A percentile compares a stretch with the other conserved stretches of the same genome.
Evolutionary conservation across 2,113 vertebrate genomes (phyloP).

Genomic region (Pseudorasbora parva): DNA sequence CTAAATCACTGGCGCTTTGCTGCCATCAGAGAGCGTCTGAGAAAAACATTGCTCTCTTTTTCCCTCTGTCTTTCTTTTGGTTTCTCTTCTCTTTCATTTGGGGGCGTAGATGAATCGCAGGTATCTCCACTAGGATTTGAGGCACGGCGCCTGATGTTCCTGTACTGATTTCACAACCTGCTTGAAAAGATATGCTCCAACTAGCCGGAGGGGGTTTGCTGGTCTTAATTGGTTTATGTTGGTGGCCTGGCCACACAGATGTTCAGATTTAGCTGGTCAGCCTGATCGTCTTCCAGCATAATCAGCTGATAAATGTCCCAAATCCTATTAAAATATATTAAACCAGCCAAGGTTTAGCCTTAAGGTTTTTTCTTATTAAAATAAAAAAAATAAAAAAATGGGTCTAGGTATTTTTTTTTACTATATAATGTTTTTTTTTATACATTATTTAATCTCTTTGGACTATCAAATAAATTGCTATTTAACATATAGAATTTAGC

Average conservation of each 20-base stretch:
- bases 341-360: neutral
- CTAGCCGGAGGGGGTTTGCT: neutral
- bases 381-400: too few species aligned
- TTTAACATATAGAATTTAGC: too few species aligned
- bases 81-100: neutral
- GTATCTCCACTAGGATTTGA: neutral
- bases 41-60: neutral
- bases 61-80: neutral
- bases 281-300: neutral
- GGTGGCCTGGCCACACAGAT: neutral
- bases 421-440: too few species aligned
- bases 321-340: neutral
- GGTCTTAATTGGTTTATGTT: neutral
- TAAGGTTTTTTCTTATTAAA: too few species aligned
- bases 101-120: neutral
- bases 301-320: neutral
- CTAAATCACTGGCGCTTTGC: conserved; percentile 45
- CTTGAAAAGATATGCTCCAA: neutral
- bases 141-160: neutral
- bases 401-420: too few species aligned
- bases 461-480: too few species aligned
- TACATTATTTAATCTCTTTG: too few species aligned
- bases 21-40: conserved; percentile 40
- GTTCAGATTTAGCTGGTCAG: neutral
- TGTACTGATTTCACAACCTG: neutral